Evolutionary conservation across 2,113 vertebrate genomes (phyloP).

Genomic region (Melospiza melodia): DNA sequence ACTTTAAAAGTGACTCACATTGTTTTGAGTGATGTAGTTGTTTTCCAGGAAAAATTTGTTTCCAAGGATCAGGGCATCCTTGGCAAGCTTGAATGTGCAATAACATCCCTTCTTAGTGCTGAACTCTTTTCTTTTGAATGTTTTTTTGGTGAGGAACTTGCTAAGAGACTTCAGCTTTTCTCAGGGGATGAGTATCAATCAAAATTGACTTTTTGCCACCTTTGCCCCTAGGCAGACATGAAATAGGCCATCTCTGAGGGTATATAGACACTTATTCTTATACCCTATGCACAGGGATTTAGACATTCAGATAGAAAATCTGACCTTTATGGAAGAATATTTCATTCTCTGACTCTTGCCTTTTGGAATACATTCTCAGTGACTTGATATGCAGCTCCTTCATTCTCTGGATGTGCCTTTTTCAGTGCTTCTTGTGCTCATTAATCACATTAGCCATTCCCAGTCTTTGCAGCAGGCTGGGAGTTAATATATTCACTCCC

Average conservation of each 20-base stretch:
- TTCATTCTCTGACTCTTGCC: neutral
- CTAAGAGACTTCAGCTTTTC: neutral
- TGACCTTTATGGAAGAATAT: neutral
- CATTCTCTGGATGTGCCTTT: neutral
- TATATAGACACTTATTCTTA: neutral
- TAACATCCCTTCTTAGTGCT: neutral
- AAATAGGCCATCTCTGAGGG: neutral
- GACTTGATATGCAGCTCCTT: neutral
- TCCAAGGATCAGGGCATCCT: neutral
- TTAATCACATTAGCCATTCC: neutral
- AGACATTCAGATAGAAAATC: neutral
- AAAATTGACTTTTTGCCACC: neutral
- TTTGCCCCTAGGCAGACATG: neutral
- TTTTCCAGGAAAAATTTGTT: constrained; percentile 36
- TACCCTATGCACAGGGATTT: neutral
- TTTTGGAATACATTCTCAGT: neutral
- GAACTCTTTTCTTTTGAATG: neutral
- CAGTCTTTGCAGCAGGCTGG: neutral
- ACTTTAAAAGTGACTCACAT: neutral
- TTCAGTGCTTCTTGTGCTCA: neutral
- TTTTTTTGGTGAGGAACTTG: neutral
- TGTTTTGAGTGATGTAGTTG: neutral
- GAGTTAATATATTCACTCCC: constrained; percentile 65
- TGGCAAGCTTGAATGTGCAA: neutral
- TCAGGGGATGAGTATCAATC: neutral